Conservation (phyloP, 2,797 vertebrate genomes). For the Argentina silus region DNA sequence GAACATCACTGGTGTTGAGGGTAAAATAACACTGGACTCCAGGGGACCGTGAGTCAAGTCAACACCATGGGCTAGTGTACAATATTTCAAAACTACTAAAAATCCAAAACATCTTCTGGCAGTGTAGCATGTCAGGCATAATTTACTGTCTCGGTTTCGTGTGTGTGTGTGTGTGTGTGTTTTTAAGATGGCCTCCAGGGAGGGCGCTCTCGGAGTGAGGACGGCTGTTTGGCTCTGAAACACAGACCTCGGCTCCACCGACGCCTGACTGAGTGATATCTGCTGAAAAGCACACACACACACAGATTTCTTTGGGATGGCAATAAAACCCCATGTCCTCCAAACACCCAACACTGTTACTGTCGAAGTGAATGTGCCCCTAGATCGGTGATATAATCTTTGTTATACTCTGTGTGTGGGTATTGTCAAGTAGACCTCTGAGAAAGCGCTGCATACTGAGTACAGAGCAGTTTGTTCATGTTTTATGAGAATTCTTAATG, state of each 20-base stretch:
- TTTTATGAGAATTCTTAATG: conserved; percentile 14
- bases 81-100: conserved; percentile 27
- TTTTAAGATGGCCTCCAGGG: not conserved
- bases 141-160: conserved; percentile 51
- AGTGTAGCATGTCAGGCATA: conserved; percentile 34
- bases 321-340: too few relatives aligned
- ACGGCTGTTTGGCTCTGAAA: too few relatives aligned
- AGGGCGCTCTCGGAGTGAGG: too few relatives aligned
- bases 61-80: conserved; percentile 24
- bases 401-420: not conserved
- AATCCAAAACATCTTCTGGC: conserved; percentile 35
- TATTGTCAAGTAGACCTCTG: not conserved
- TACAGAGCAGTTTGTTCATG: not conserved
- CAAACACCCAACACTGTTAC: too few relatives aligned
- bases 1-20: conserved; percentile 20
- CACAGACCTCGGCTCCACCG: too few relatives aligned
- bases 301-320: too few relatives aligned
- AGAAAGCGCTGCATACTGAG: not conserved
- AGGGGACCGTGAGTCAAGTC: conserved; percentile 48
- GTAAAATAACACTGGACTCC: conserved; percentile 29
- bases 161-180: too few relatives aligned
- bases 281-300: too few relatives aligned
- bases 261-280: too few relatives aligned
- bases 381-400: too few relatives aligned
- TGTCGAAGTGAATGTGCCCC: too few relatives aligned